Base-by-base conservation (phyloP, 2,797 vertebrate species). In the Pogoniulus pusillus region DNA sequence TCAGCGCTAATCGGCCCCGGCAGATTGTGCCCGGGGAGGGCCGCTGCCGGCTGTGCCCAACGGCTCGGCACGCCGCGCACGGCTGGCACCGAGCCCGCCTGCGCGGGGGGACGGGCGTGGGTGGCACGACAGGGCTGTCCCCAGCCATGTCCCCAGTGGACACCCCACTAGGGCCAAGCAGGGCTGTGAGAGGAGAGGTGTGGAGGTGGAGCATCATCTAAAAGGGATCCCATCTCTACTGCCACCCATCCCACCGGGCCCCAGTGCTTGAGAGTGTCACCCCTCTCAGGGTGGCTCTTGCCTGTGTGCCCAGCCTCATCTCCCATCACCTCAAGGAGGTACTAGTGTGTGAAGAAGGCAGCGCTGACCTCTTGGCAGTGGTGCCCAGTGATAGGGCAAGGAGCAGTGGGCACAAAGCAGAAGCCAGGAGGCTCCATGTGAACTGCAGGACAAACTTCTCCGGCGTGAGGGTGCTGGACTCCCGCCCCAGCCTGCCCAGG, bases 1-100 rank as follows among this genome's bases (percentile, higher is more conserved):
- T 59, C 66, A 12, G 23, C 43, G 4, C 74, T 94, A 82, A 94
- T 94, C 89, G 43, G 88, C 45, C 76, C 62, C 34, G 59, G 83
- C 92, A 85, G 76, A 63, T 68, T 72, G 93, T 0, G 7, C 64
- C 23, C 17, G 26, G 62, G 73, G 78, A 62, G 54, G 81, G 84
- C 77, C 13, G 11, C 1, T 3, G n/a, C 71, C 41, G 64, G 55
- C 91, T 73, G 83, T 7, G 86, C 63, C 29, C 7, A 32, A 47
- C 75, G 9, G 71, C 51, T 32, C 64, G 39, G 62, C 65, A 10
- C 1, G n/a, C 29, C 87, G 45, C 30, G 30, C 2, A 32, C 3
- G 49, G 6, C 39, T 85, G 82, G 73, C 84, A 7, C 47, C 6
- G 22, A 15, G 85, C 78, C 93, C 17, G 4, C 30, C 43, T 5